Evolutionary conservation across 1,140 invertebrate genomes (phyloP).

Genomic region (Bombus affinis): DNA sequence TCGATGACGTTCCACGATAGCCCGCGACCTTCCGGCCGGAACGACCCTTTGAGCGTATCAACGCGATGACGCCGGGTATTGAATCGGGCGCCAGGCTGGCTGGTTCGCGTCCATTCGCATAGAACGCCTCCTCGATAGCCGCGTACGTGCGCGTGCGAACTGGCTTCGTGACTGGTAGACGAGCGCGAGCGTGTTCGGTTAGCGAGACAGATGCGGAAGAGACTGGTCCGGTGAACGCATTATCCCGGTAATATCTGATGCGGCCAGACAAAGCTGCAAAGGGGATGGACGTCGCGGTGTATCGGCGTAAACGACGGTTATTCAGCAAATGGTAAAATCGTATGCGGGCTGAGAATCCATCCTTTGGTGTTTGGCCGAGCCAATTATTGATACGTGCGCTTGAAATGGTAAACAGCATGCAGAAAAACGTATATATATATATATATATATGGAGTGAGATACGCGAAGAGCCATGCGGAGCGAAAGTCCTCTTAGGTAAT

Average conservation of each 20-base stretch:
- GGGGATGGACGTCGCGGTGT: constrained; percentile 10
- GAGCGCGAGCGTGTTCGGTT: not conserved
- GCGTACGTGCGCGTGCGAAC: not conserved
- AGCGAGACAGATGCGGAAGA: constrained; percentile 49
- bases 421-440: too few relatives aligned
- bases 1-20: constrained; percentile 38
- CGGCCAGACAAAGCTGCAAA: constrained; percentile 64
- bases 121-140: not conserved
- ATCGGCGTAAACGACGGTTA: constrained; percentile 6
- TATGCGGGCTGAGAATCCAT: constrained; percentile 54
- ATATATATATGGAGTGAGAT: not conserved
- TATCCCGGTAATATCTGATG: constrained; percentile 69
- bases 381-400: constrained; percentile 4
- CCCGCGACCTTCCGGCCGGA: constrained; percentile 9
- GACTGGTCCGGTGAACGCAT: constrained; percentile 52
- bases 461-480: not conserved
- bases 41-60: constrained; percentile 48
- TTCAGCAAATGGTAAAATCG: constrained; percentile 48
- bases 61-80: constrained; percentile 33
- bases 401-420: not conserved
- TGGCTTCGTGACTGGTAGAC: not conserved
- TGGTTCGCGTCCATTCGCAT: not conserved
- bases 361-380: not conserved
- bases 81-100: constrained; percentile 6
- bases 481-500: not conserved